A percentile compares a stretch with the other conserved stretches of the same genome.
phyloP scores from a whole-genome alignment of 1,140 invertebrate genomes.

The Eufriesea mexicana region DNA sequence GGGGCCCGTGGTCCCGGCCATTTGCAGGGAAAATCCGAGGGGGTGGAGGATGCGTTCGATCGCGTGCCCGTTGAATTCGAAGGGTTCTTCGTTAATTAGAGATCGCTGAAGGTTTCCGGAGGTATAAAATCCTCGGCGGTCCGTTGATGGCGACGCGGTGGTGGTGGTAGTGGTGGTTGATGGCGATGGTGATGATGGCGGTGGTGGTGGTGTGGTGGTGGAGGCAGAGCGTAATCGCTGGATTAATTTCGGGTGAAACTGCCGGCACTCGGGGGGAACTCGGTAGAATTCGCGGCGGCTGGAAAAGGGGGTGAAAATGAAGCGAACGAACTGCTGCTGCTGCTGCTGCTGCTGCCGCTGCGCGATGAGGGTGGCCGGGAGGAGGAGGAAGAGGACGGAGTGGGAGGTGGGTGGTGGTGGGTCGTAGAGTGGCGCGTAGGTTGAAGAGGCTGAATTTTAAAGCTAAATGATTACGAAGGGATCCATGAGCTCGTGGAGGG shows the following conservation, averaged over 20 bases:
- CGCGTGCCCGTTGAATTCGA: not conserved
- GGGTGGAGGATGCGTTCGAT: not conserved
- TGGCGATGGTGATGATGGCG: not conserved
- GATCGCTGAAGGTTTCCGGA: not conserved
- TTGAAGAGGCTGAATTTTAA: constrained; percentile 43
- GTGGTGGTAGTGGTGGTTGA: not conserved
- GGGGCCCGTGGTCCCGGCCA: too few relatives aligned
- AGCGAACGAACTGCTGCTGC: constrained; percentile 33
- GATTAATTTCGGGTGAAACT: constrained; percentile 51
- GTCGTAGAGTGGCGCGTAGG: constrained; percentile 26
- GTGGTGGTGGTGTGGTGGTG: not conserved
- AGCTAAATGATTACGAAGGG: constrained; percentile 52
- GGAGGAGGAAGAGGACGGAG: not conserved
- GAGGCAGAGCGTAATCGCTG: constrained; percentile 29
- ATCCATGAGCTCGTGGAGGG: not conserved
- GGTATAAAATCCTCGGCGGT: not conserved
- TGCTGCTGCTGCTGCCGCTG: not conserved
- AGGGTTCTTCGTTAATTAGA: constrained; percentile 29
- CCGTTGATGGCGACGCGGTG: not conserved
- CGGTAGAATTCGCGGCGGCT: constrained; percentile 36
- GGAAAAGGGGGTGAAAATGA: constrained; percentile 40
- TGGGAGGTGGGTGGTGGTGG: not conserved
- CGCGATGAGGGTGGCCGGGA: constrained; percentile 12
- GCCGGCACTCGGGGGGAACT: constrained; percentile 27
- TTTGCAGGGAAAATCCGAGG: not conserved